A percentile compares a stretch with the other conserved stretches of the same genome.
phyloP scores from a whole-genome alignment of 2,113 vertebrate genomes.

The Rhynchopsitta pachyrhyncha region DNA sequence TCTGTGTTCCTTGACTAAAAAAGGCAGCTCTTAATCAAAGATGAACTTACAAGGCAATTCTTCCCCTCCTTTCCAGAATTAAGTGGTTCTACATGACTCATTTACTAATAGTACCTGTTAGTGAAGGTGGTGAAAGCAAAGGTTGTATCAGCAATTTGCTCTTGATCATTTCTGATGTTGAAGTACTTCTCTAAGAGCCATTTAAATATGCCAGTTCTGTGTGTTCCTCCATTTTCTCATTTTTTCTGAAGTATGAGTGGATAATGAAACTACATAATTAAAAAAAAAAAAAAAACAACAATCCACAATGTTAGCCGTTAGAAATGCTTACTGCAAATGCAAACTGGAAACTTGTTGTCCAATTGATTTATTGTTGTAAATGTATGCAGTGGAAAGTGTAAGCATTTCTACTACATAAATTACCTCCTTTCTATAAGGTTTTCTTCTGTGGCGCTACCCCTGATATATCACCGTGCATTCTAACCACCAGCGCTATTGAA shows the following conservation, averaged over 20 bases:
- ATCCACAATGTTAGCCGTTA: slow-evolving; percentile 14
- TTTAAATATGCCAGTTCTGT: slow-evolving; percentile 41
- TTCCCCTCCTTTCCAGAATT: neutral
- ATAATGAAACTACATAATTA: slow-evolving; percentile 48
- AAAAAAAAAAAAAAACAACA: neutral
- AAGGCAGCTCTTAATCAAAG: neutral
- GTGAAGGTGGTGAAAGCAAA: neutral
- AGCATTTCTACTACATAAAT: slow-evolving; percentile 42
- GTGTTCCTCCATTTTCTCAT: slow-evolving; percentile 54
- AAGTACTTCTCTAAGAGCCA: slow-evolving; percentile 25
- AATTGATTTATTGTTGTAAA: slow-evolving; percentile 60
- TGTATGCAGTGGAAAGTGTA: slow-evolving; percentile 49
- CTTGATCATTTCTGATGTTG: slow-evolving; percentile 35
- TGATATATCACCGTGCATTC: slow-evolving; percentile 9
- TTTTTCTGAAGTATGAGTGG: slow-evolving; percentile 32
- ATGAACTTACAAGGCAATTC: neutral
- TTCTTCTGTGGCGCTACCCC: neutral
- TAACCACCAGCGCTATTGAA: slow-evolving; percentile 10
- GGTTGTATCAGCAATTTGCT: slow-evolving; percentile 35
- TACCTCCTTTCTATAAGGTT: slow-evolving; percentile 32
- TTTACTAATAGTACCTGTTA: slow-evolving; percentile 11
- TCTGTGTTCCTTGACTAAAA: neutral
- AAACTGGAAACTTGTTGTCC: slow-evolving; percentile 44
- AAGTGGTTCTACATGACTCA: slow-evolving; percentile 10
- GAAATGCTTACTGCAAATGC: slow-evolving; percentile 43